Percentiles rank a stretch among this genome's conserved stretches.
phyloP scores from a whole-genome alignment of 2,888 invertebrate genomes.

The Agriotes lineatus region DNA sequence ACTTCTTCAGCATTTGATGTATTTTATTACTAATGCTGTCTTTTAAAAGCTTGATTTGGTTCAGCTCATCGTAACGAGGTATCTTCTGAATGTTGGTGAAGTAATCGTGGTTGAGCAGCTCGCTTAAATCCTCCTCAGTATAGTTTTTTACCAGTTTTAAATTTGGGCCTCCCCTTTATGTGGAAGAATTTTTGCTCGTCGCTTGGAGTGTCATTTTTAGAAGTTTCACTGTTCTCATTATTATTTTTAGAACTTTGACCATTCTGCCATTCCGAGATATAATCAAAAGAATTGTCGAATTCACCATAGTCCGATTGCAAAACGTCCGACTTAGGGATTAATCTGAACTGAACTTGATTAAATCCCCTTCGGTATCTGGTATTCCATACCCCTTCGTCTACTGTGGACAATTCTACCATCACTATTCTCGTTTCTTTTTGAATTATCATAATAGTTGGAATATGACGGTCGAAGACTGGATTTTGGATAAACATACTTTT shows the following conservation, averaged over 20 bases:
- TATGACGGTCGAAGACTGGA: constrained; percentile 7
- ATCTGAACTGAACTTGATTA: constrained; percentile 26
- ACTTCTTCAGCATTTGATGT: constrained; percentile 41
- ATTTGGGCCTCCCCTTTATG: constrained; percentile 26
- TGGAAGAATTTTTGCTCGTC: not conserved
- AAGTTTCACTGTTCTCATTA: too few species aligned
- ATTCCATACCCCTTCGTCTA: too few species aligned
- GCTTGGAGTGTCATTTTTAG: not conserved
- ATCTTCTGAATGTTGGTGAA: constrained; percentile 24
- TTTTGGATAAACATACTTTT: constrained; percentile 37
- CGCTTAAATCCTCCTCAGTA: not conserved
- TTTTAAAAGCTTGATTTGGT: not conserved
- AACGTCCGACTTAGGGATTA: not conserved
- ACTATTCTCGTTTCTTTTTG: not conserved
- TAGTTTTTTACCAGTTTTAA: constrained; percentile 21
- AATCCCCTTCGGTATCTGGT: constrained; percentile 10
- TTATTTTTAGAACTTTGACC: too few species aligned
- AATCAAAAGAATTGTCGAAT: constrained; percentile 2
- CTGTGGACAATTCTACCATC: too few species aligned
- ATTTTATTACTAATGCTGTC: constrained; percentile 1
- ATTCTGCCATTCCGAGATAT: not conserved
- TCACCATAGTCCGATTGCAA: constrained; percentile 33
- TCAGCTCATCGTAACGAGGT: not conserved
- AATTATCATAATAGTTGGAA: not conserved
- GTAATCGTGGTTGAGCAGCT: not conserved